Conservation (phyloP, 1,140 invertebrate genomes). For the Camponotus vicinus region DNA sequence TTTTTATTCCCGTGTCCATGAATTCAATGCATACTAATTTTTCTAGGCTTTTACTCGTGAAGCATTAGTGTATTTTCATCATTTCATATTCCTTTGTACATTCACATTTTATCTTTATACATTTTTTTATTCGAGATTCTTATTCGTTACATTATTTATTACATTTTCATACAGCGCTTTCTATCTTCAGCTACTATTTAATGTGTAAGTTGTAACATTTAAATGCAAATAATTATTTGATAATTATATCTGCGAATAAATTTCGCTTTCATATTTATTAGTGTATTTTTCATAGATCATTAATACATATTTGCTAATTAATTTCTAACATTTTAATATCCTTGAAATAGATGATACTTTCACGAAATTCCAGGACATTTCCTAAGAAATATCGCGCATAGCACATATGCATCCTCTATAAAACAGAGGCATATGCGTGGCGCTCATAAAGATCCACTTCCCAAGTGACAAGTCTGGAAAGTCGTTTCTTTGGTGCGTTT, state of each 20-base stretch:
- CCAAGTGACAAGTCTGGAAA: slow-evolving; percentile 35
- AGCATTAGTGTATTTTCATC: neutral
- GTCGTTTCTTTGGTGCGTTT: slow-evolving; percentile 22
- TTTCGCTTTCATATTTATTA: neutral
- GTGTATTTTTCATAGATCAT: neutral
- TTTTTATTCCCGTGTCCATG: neutral
- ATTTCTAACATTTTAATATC: neutral
- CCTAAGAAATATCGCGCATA: neutral
- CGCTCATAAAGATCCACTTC: slow-evolving; percentile 17
- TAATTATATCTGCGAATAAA: neutral
- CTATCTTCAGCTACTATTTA: neutral
- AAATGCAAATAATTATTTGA: neutral
- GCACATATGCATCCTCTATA: neutral
- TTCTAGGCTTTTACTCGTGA: neutral
- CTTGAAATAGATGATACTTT: neutral
- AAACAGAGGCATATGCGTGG: neutral
- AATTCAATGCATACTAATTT: slow-evolving; percentile 24
- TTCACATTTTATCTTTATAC: neutral
- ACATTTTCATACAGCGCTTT: neutral
- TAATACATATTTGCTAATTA: neutral
- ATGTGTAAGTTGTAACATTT: neutral
- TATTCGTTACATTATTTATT: neutral
- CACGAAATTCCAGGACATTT: neutral
- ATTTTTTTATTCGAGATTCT: neutral
- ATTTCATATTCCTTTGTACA: neutral